These are phyloP conservation scores for Litocranius walleri DNA, from an alignment of 2,113 vertebrate species.

Conservation along the genomic window DNA sequence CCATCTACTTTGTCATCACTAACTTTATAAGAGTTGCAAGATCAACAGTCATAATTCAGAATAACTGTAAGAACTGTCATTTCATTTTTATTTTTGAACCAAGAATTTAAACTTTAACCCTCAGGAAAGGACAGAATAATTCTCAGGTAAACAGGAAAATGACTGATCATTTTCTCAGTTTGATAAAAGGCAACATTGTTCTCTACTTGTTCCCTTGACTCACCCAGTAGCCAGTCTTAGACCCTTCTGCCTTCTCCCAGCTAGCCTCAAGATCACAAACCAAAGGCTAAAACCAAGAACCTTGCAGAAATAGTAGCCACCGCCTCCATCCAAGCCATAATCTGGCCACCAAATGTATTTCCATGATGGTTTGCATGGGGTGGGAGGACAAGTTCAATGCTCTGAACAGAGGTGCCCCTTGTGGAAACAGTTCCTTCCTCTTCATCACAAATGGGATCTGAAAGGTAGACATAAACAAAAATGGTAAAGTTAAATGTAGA, in stretches of 20 bases:
- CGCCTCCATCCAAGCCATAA: constrained; percentile 89
- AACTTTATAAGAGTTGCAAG: constrained; percentile 2
- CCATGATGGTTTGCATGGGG: constrained; percentile 87
- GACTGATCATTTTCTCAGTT: constrained; percentile 43
- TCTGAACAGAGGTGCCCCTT: constrained; percentile 79
- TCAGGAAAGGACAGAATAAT: constrained; percentile 1
- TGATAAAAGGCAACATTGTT: constrained; percentile 55
- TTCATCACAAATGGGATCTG: constrained; percentile 64
- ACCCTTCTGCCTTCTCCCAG: not conserved
- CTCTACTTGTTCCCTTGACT: not conserved
- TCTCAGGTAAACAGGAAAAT: not conserved
- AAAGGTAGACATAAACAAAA: constrained; percentile 5
- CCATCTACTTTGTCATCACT: not conserved
- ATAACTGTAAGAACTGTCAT: not conserved
- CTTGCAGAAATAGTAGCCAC: constrained; percentile 86
- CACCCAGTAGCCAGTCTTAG: not conserved
- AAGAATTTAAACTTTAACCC: not conserved
- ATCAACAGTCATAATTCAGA: constrained; percentile 32
- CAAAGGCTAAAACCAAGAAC: constrained; percentile 63
- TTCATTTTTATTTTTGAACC: constrained; percentile 9
- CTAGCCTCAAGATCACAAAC: not conserved
- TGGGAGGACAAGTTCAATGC: constrained; percentile 85
- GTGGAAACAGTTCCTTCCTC: constrained; percentile 69
- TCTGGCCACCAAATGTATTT: constrained; percentile 86
- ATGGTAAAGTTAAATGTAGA: not conserved